Evolutionary conservation across 1,140 invertebrate genomes (phyloP).

Genomic region (Ostrea edulis): DNA sequence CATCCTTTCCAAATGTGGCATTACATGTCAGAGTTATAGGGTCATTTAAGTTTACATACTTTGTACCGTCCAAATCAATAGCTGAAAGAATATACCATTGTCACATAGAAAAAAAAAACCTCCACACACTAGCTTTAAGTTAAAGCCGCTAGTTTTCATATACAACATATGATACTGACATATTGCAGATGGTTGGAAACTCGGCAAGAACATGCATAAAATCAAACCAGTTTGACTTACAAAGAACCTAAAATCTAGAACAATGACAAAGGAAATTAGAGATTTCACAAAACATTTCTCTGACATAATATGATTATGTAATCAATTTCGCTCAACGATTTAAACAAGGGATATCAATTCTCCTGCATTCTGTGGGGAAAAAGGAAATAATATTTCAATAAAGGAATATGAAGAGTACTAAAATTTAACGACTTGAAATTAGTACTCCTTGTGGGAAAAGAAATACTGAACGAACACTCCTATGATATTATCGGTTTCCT

Average conservation of each 20-base stretch:
- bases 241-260: too few species aligned
- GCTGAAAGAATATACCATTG: constrained; percentile 37
- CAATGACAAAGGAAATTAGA: too few species aligned
- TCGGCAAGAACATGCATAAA: too few species aligned
- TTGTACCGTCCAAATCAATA: constrained; percentile 44
- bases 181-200: too few species aligned
- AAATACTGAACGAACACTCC: neutral
- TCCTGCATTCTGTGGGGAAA: neutral
- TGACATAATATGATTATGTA: too few species aligned
- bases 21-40: constrained; percentile 50
- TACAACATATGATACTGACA: too few species aligned
- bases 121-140: too few species aligned
- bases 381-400: neutral
- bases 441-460: neutral
- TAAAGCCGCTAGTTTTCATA: too few species aligned
- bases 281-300: too few species aligned
- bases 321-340: neutral
- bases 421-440: neutral
- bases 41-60: constrained; percentile 49
- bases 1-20: constrained; percentile 37
- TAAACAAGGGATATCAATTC: neutral
- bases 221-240: too few species aligned
- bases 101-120: neutral
- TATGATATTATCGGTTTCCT: too few species aligned
- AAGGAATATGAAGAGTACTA: neutral